phyloP scores from a whole-genome alignment of 1,140 invertebrate genomes.

The Leptinotarsa texana region DNA sequence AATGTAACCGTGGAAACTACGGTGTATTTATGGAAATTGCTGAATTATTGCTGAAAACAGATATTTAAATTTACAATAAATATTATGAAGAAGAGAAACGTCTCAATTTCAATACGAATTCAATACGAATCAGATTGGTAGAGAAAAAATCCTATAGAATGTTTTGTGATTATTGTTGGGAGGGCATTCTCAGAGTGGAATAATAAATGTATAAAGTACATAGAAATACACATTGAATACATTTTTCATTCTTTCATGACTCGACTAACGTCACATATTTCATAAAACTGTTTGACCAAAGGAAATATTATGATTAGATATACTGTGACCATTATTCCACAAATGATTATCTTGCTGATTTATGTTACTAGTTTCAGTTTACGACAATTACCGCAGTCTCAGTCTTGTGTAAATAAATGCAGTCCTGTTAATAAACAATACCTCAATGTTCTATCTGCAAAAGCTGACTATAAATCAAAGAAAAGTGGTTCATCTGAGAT shows the following conservation, averaged over 20 bases:
- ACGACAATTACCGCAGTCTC: conserved; percentile 19
- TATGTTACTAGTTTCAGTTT: conserved; percentile 15
- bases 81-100: too few species aligned
- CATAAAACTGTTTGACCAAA: conserved; percentile 13
- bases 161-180: too few species aligned
- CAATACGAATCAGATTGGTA: too few species aligned
- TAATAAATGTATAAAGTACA: too few species aligned
- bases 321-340: conserved; percentile 16
- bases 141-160: too few species aligned
- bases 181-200: too few species aligned
- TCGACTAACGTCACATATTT: conserved; percentile 4
- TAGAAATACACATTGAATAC: too few species aligned
- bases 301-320: conserved; percentile 19
- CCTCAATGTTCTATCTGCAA: conserved; percentile 32
- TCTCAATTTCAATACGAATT: too few species aligned
- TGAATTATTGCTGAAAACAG: too few species aligned
- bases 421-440: conserved; percentile 36
- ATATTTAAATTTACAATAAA: too few species aligned
- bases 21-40: too few species aligned
- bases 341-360: conserved; percentile 23
- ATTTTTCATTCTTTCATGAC: background rate
- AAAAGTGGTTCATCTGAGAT: conserved; percentile 50
- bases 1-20: too few species aligned
- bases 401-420: conserved; percentile 31
- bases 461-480: conserved; percentile 36